Evolutionary conservation across 1,140 invertebrate species (phyloP).

Genomic region (Drosophila ananassae): DNA sequence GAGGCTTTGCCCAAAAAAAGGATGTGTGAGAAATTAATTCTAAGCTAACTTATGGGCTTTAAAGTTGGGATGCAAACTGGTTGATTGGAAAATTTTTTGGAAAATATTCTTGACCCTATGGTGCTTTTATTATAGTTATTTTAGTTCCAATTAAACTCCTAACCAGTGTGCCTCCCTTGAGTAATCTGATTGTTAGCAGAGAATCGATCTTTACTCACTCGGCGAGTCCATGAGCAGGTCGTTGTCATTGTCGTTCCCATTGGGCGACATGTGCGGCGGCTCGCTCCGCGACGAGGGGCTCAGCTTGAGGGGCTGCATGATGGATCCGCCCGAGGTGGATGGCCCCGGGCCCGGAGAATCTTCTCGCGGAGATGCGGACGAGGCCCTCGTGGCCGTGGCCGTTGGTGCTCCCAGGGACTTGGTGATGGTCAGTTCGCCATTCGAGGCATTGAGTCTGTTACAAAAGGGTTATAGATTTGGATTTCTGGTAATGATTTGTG

Average conservation of each 20-base stretch:
- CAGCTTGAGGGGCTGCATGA: slow-evolving; percentile 78
- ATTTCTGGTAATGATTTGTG: background rate
- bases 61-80: slow-evolving; percentile 20
- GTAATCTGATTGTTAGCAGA: slow-evolving; percentile 25
- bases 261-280: slow-evolving; percentile 84
- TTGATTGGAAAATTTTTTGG: background rate
- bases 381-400: slow-evolving; percentile 85
- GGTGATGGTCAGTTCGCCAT: slow-evolving; percentile 92
- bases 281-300: slow-evolving; percentile 69
- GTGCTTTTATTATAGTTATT: background rate
- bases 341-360: slow-evolving; percentile 72
- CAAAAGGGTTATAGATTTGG: background rate
- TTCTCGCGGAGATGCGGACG: slow-evolving; percentile 85
- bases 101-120: background rate
- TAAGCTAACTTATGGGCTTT: slow-evolving; percentile 42
- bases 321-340: slow-evolving; percentile 58
- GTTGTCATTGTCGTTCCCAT: slow-evolving; percentile 86
- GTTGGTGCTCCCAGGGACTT: slow-evolving; percentile 88
- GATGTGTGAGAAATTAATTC: slow-evolving; percentile 33
- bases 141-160: background rate
- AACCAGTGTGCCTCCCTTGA: background rate
- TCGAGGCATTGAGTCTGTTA: slow-evolving; percentile 88
- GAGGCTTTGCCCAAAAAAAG: slow-evolving; percentile 9
- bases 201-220: slow-evolving; percentile 87
- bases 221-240: slow-evolving; percentile 92